phyloP scores from a whole-genome alignment of 2,888 invertebrate species.

The Petrophora chlorosata region DNA sequence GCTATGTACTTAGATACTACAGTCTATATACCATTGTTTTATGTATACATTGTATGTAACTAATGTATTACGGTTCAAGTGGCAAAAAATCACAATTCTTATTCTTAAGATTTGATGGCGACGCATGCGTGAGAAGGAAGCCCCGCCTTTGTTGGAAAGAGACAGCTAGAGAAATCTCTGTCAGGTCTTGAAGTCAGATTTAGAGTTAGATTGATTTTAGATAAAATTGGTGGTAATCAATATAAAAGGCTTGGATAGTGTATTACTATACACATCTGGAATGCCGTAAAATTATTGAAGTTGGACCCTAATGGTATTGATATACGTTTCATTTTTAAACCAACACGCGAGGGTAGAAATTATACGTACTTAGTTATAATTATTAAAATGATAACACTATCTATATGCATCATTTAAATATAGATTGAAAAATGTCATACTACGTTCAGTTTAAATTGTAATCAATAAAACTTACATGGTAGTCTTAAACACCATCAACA shows the following conservation, averaged over 20 bases:
- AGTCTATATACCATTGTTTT: conserved; percentile 44
- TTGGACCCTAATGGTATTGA: not conserved
- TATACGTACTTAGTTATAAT: not conserved
- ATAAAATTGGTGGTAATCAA: conserved; percentile 60
- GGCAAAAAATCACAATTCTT: conserved; percentile 69
- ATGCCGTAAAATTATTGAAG: conserved; percentile 5
- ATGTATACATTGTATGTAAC: conserved; percentile 54
- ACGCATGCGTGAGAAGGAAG: conserved; percentile 70
- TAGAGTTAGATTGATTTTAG: conserved; percentile 65
- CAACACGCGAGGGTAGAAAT: not conserved
- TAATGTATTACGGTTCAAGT: conserved; percentile 59
- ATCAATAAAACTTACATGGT: no score
- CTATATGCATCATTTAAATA: no score
- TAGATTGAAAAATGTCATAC: no score
- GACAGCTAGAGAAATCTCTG: conserved; percentile 59
- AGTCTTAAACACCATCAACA: no score
- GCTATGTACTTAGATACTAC: conserved; percentile 22
- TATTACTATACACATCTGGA: conserved; percentile 10
- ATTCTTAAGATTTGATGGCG: conserved; percentile 68
- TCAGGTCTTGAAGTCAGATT: conserved; percentile 57
- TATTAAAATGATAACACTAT: no score
- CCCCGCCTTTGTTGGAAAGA: conserved; percentile 70
- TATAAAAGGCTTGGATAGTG: conserved; percentile 48
- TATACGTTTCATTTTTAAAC: not conserved
- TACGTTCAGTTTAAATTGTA: no score